Evolutionary conservation across 2,113 vertebrate species (phyloP).

Genomic region (Aegithalos caudatus): DNA sequence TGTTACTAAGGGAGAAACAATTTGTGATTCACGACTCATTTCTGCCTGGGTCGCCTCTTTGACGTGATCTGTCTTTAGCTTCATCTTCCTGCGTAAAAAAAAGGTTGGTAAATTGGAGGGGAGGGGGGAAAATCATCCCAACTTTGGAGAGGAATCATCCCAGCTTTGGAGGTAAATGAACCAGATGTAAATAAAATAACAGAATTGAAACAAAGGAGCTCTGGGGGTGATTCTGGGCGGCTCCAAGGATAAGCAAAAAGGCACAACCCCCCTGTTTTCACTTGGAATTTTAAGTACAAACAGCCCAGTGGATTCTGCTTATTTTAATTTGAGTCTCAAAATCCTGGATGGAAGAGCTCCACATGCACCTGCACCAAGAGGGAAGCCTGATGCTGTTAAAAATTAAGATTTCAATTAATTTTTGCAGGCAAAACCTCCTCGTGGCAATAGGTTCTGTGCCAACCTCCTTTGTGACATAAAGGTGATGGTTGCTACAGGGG

Average conservation of each 20-base stretch:
- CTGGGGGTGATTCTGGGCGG: neutral
- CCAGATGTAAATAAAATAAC: neutral
- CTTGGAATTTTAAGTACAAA: neutral
- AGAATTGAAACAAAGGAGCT: neutral
- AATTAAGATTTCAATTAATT: neutral
- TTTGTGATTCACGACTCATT: neutral
- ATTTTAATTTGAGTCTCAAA: neutral
- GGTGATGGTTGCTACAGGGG: neutral
- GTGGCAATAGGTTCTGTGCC: neutral
- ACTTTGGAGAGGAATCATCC: neutral
- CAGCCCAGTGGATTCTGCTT: neutral
- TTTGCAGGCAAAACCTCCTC: neutral
- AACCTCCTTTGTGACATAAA: neutral
- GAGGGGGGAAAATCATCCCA: neutral
- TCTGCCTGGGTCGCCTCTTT: neutral
- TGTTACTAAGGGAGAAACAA: constrained; percentile 11
- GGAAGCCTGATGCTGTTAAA: neutral
- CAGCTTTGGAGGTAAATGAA: neutral
- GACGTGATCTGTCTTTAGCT: neutral
- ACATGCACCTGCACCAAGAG: neutral
- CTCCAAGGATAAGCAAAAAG: neutral
- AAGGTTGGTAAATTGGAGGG: neutral
- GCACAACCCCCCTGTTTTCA: neutral
- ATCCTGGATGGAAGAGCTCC: neutral
- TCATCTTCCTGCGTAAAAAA: neutral